phyloP scores from a whole-genome alignment of 2,113 vertebrate species.

The Thunnus thynnus region DNA sequence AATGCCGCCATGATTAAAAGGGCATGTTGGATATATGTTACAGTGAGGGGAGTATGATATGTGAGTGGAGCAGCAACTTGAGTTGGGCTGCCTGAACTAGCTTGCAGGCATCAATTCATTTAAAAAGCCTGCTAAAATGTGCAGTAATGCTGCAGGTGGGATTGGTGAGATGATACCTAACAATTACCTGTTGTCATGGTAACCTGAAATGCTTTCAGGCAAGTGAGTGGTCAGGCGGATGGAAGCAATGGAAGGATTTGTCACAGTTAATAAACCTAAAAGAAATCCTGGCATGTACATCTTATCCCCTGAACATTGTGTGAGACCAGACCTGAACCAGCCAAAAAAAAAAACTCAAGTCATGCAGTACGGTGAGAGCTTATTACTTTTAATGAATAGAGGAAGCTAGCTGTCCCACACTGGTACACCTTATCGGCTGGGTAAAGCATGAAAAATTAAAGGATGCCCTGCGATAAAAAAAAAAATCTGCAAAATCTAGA shows the following conservation, averaged over 20 bases:
- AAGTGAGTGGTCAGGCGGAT: constrained; percentile 56
- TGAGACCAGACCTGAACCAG: neutral
- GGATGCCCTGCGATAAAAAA: neutral
- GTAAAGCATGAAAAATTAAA: neutral
- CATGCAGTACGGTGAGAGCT: constrained; percentile 19
- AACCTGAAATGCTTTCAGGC: constrained; percentile 43
- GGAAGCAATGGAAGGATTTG: constrained; percentile 33
- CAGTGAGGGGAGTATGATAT: no score
- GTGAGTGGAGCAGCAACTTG: no score
- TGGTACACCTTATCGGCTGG: constrained; percentile 10
- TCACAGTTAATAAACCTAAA: constrained; percentile 31
- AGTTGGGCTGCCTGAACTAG: no score
- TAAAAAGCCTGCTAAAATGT: constrained; percentile 36
- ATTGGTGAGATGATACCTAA: constrained; percentile 39
- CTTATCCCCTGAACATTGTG: constrained; percentile 8
- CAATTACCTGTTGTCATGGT: constrained; percentile 59
- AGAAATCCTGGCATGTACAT: constrained; percentile 30
- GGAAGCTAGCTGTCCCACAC: constrained; percentile 12
- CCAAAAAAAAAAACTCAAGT: constrained; percentile 24
- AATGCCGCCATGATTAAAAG: no score
- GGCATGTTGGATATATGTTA: no score
- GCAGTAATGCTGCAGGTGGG: constrained; percentile 14
- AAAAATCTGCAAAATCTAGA: constrained; percentile 7
- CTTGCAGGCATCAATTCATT: no score
- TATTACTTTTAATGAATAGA: constrained; percentile 35